Percentiles rank a stretch among this genome's conserved stretches.
These are phyloP conservation scores for Cisticola juncidis DNA, from an alignment of 2,113 vertebrate species.

Conservation along the genomic window DNA sequence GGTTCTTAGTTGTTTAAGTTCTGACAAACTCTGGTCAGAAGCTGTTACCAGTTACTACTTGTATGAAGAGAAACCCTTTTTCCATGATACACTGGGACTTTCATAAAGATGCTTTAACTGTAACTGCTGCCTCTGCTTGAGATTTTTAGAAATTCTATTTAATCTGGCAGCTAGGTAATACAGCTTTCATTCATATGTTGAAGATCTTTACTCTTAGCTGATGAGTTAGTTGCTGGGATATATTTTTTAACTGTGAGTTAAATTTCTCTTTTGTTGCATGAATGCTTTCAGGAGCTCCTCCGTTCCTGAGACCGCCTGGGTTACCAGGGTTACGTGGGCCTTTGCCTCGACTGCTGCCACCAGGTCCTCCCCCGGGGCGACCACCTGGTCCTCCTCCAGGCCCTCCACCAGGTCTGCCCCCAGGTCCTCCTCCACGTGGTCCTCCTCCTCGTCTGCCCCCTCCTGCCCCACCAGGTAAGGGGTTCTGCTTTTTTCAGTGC, in stretches of 20 bases:
- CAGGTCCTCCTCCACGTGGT: conserved; percentile 93
- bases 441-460: conserved; percentile 92
- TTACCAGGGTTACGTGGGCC: conserved; percentile 91
- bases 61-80: background rate
- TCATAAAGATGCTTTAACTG: background rate
- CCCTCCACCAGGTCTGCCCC: conserved; percentile 92
- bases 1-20: background rate
- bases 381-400: conserved; percentile 95
- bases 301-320: conserved; percentile 92
- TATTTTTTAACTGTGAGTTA: background rate
- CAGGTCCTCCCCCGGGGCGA: conserved; percentile 92
- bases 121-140: background rate
- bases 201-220: background rate
- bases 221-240: background rate
- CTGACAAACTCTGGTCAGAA: background rate
- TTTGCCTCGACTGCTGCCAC: conserved; percentile 91
- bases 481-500: background rate
- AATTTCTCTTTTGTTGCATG: background rate
- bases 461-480: conserved; percentile 91
- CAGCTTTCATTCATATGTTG: background rate
- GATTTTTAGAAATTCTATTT: background rate
- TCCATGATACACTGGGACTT: background rate
- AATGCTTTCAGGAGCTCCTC: conserved; percentile 85
- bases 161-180: background rate
- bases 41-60: background rate